Percentiles rank a stretch among this genome's conserved stretches.
Conservation (phyloP, 2,113 vertebrate genomes). For the Lophura nycthemera region DNA sequence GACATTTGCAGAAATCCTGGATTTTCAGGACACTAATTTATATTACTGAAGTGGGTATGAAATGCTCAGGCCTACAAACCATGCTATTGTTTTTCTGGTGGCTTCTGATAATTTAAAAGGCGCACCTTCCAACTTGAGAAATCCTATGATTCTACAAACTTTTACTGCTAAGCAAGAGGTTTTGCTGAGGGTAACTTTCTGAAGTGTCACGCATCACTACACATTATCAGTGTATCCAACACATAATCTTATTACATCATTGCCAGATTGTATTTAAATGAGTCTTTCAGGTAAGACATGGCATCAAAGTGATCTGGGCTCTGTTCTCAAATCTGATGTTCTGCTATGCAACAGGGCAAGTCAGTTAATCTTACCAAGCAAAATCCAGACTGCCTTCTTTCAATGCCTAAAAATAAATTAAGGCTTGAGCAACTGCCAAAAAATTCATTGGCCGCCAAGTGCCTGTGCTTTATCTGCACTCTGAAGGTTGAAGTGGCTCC, state of each 20-base stretch:
- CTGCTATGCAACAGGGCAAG: not conserved
- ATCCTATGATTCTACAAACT: too few species aligned
- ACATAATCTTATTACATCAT: not conserved
- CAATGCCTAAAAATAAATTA: not conserved
- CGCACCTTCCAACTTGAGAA: not conserved
- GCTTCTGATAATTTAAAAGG: not conserved
- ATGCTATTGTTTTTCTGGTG: not conserved
- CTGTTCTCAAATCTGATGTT: not conserved
- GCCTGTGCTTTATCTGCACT: not conserved
- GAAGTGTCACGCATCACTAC: not conserved
- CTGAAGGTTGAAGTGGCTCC: not conserved
- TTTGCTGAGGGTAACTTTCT: not conserved
- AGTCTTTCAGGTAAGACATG: fast-evolving
- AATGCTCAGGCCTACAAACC: not conserved
- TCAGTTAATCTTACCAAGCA: not conserved
- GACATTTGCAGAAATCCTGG: not conserved
- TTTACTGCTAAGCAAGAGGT: not conserved
- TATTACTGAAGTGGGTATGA: not conserved
- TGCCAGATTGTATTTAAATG: not conserved
- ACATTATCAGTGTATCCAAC: fast-evolving
- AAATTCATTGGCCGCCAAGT: fast-evolving
- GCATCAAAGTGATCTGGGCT: not conserved
- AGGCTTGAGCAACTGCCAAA: not conserved
- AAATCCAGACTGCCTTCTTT: not conserved
- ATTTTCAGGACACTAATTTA: not conserved